phyloP scores from a whole-genome alignment of 2,797 vertebrate genomes.

The Falco cherrug region DNA sequence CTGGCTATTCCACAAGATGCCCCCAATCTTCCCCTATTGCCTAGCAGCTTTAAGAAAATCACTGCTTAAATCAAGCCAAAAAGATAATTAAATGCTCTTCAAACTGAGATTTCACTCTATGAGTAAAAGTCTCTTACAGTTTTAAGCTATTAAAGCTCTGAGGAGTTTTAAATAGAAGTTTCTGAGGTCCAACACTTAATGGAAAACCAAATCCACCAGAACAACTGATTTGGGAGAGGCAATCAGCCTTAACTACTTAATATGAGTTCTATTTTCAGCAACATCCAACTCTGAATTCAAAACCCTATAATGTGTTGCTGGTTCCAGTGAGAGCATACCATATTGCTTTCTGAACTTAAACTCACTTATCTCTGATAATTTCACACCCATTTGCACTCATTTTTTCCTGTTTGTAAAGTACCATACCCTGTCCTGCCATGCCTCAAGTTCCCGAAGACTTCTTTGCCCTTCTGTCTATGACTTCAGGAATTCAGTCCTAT shows the following conservation, averaged over 20 bases:
- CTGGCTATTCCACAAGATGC: not conserved
- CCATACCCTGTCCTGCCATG: not conserved
- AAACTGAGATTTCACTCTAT: conserved; percentile 44
- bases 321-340: not conserved
- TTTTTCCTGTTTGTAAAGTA: not conserved
- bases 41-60: conserved; percentile 32
- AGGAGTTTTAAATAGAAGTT: conserved; percentile 32
- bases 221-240: conserved; percentile 11
- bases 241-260: conserved; percentile 21
- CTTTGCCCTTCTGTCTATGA: not conserved
- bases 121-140: conserved; percentile 2
- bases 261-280: conserved; percentile 19
- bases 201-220: conserved; percentile 47
- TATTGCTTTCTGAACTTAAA: not conserved
- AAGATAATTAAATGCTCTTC: conserved; percentile 60
- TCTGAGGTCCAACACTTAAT: not conserved
- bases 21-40: not conserved
- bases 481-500: not conserved
- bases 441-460: not conserved
- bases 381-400: not conserved
- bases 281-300: conserved; percentile 13
- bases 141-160: conserved; percentile 52
- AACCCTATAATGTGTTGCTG: not conserved
- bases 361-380: not conserved
- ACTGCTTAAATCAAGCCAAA: conserved; percentile 43